A percentile compares a stretch with the other conserved stretches of the same genome.
phyloP scores from a whole-genome alignment of 2,888 invertebrate genomes.

The Sinotaia quadrata region DNA sequence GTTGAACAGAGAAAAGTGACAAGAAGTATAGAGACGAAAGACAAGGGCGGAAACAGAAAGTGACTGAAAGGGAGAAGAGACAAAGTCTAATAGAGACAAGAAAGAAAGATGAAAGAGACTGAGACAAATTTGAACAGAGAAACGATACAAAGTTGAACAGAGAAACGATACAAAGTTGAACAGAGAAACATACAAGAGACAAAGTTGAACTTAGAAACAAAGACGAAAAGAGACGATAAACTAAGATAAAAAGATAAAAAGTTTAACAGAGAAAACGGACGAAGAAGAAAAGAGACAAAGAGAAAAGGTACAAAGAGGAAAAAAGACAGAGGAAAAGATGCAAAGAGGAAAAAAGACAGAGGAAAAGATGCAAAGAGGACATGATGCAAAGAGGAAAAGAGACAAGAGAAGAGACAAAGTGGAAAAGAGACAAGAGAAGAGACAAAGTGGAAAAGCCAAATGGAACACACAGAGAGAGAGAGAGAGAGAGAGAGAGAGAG shows the following conservation, averaged over 20 bases:
- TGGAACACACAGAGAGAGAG: neutral
- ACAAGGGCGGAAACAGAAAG: conserved; percentile 5
- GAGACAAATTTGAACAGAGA: neutral
- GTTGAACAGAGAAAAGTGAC: neutral
- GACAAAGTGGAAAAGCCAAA: neutral
- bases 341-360: conserved; percentile 3
- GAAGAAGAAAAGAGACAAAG: conserved; percentile 3
- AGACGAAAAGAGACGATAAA: neutral
- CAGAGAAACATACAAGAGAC: neutral
- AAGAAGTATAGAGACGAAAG: neutral
- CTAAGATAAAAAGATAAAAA: neutral
- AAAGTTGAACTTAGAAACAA: neutral
- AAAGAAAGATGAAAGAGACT: neutral
- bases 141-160: too few species aligned
- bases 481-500: conserved; percentile 3
- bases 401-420: neutral
- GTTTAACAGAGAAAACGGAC: neutral
- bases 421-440: neutral
- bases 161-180: neutral
- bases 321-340: neutral
- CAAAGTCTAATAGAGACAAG: neutral
- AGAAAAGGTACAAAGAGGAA: neutral
- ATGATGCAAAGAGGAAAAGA: neutral
- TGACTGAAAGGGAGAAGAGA: neutral
- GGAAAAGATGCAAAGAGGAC: conserved; percentile 3